Conservation (phyloP, 2,113 vertebrate species). For the Lagopus leucura region DNA sequence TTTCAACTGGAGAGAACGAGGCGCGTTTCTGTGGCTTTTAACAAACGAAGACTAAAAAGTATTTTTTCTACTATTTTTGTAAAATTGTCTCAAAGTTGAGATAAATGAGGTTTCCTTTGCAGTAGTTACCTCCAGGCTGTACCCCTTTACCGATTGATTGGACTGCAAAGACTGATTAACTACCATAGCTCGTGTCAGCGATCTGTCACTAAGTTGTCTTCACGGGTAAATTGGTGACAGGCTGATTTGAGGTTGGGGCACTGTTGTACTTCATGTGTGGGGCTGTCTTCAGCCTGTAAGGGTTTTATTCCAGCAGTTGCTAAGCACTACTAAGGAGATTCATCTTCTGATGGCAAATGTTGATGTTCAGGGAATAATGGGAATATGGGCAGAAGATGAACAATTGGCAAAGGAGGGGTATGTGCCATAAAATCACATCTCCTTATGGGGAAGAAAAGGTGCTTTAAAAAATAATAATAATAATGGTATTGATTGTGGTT, state of each 20-base stretch:
- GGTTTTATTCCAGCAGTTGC: background rate
- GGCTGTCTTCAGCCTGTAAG: accelerated
- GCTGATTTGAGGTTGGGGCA: background rate
- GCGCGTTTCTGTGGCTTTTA: background rate
- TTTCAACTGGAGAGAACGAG: conserved; percentile 35
- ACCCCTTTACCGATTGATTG: background rate
- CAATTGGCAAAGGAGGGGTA: background rate
- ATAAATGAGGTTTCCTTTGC: background rate
- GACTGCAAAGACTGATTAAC: background rate
- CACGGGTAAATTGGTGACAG: background rate
- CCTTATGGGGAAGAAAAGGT: background rate
- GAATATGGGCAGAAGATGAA: background rate
- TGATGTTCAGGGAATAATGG: background rate
- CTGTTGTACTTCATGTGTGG: accelerated
- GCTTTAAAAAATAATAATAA: background rate
- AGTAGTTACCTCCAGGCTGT: background rate
- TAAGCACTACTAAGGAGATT: background rate
- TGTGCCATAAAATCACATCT: background rate
- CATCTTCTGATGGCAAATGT: background rate
- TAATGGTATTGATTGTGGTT: background rate
- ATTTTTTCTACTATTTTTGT: background rate
- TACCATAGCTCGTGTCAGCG: background rate
- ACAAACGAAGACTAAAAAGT: background rate
- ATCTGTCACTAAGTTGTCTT: background rate
- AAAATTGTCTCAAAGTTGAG: background rate